Evolutionary conservation across 2,113 vertebrate genomes (phyloP).

Genomic region (Diadophis punctatus): DNA sequence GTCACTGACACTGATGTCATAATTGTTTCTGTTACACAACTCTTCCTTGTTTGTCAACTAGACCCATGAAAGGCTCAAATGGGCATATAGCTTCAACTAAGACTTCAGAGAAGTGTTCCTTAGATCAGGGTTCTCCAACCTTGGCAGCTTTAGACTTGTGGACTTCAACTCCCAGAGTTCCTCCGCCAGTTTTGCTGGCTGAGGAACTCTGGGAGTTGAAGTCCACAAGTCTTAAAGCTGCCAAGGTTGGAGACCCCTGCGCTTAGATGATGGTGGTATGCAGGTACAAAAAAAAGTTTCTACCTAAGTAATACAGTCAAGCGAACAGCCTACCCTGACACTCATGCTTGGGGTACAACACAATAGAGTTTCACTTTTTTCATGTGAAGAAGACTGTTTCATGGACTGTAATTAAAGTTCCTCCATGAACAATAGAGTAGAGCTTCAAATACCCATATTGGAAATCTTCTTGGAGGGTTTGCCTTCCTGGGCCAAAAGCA

Average conservation of each 20-base stretch:
- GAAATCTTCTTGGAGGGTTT: not conserved
- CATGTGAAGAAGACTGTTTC: not conserved
- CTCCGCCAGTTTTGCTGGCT: too few relatives aligned
- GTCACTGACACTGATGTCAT: not conserved
- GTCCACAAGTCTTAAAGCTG: too few relatives aligned
- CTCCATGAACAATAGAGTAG: not conserved
- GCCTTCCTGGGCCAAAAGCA: not conserved
- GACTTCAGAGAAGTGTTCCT: not conserved
- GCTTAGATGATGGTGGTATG: not conserved
- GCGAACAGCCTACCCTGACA: not conserved
- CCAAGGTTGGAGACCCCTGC: not conserved
- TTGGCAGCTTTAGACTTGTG: too few relatives aligned
- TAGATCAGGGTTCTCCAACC: too few relatives aligned
- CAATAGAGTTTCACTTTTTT: not conserved
- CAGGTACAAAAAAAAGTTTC: not conserved
- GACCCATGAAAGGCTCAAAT: not conserved
- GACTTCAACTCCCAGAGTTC: too few relatives aligned
- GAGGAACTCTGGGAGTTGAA: too few relatives aligned
- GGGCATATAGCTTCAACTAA: not conserved
- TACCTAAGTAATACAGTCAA: not conserved
- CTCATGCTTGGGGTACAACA: not conserved
- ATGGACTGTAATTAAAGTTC: not conserved
- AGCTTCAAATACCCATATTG: not conserved
- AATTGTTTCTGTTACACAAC: not conserved
- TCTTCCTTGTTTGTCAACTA: not conserved